Evolutionary conservation across 2,888 invertebrate genomes (phyloP).

Genomic region (Dasysyrphus albostriatus): DNA sequence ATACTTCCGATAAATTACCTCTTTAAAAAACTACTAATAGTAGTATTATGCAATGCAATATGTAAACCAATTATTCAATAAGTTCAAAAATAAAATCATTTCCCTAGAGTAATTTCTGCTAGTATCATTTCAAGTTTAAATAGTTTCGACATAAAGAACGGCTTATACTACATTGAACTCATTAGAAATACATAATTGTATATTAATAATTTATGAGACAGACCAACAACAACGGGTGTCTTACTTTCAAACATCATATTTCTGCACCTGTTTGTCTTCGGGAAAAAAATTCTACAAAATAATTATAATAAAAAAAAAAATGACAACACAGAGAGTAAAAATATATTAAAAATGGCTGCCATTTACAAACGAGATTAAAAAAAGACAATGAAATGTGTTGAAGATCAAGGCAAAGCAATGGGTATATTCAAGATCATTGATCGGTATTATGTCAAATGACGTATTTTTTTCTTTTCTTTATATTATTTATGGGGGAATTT

Average conservation of each 20-base stretch:
- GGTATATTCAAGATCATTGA: slow-evolving; percentile 62
- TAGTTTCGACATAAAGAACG: not conserved
- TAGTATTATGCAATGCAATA: too few species aligned
- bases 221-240: not conserved
- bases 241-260: slow-evolving; percentile 9
- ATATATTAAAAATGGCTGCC: slow-evolving; percentile 43
- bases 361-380: slow-evolving; percentile 21
- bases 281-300: not conserved
- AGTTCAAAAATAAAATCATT: too few species aligned
- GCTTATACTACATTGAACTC: not conserved
- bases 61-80: too few species aligned
- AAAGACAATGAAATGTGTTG: slow-evolving; percentile 49
- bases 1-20: too few species aligned
- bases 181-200: not conserved
- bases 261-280: slow-evolving; percentile 17
- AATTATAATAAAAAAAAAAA: not conserved
- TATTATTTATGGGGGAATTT: not conserved
- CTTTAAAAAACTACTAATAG: too few species aligned
- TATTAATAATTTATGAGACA: slow-evolving; percentile 9
- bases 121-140: too few species aligned
- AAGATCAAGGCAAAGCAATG: slow-evolving; percentile 62
- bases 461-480: slow-evolving; percentile 1
- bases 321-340: slow-evolving; percentile 2
- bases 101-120: too few species aligned
- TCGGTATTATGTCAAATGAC: slow-evolving; percentile 41